Evolutionary conservation across 2,113 vertebrate species (phyloP).

Genomic region (Megaceryle torquata): DNA sequence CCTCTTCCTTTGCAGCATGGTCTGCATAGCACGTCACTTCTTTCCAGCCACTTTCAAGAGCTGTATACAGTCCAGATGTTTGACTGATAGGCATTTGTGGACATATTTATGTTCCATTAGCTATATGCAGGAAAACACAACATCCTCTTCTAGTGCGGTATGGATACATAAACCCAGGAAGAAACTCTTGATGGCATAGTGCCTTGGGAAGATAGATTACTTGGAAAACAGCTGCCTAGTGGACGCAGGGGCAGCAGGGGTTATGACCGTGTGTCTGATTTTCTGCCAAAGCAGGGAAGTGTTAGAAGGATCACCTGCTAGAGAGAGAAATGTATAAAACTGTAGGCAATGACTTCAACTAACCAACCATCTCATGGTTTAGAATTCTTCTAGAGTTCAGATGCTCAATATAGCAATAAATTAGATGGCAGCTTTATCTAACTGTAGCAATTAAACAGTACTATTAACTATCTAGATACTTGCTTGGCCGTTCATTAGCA

Average conservation of each 20-base stretch:
- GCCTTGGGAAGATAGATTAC: neutral
- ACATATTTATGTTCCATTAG: neutral
- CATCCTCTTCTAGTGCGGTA: neutral
- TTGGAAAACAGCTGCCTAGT: conserved; percentile 30
- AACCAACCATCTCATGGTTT: neutral
- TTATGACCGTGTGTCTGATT: neutral
- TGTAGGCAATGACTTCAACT: conserved; percentile 12
- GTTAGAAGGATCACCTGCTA: conserved; percentile 7
- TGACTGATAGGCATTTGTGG: neutral
- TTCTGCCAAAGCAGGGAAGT: conserved; percentile 22
- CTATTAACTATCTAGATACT: conserved; percentile 65
- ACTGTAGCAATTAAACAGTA: conserved; percentile 59
- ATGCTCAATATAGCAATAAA: conserved; percentile 61
- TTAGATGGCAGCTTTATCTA: conserved; percentile 44
- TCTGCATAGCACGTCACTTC: neutral
- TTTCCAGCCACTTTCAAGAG: neutral
- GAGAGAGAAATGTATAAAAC: neutral
- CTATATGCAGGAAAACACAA: neutral
- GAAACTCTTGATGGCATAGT: neutral
- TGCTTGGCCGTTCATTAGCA: conserved; percentile 54
- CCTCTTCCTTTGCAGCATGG: neutral
- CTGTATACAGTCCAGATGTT: neutral
- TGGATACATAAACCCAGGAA: neutral
- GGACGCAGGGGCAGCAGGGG: neutral
- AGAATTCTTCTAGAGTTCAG: conserved; percentile 39